Evolutionary conservation across 2,113 vertebrate species (phyloP), one percentile per base, ranked within the genome.

Genomic region (Sapayoa aenigma): DNA sequence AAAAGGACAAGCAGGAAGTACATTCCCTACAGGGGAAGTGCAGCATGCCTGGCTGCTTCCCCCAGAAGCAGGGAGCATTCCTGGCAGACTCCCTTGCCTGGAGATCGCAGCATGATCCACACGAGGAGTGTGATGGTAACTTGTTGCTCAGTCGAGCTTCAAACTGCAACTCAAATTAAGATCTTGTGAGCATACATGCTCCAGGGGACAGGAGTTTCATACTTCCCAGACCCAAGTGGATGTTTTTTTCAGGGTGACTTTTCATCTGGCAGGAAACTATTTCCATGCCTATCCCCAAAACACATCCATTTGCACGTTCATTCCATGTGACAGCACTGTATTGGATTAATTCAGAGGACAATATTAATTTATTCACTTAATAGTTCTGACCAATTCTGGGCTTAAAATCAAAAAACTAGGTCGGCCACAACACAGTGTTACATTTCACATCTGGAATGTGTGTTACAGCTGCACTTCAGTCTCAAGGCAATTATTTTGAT

Each of bases 391-490:
- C 41, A 86, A 2, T 77, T 84, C 65, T 72, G 56, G 9, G 12
- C 77, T 85, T 83, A 76, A 90, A 89, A 85, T 50, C 47, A 76
- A 58, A 92, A 92, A 86, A 86, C 71, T 2, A 75, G 68, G 73
- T 42, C 5, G 0, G 50, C 22, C 1, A 1, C 35, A 83, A 68
- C 16, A 37, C 50, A 59, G 18, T 37, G 37, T 83, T 78, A 84
- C 66, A 82, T 84, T 77, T 79, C 80, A 89, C 95, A 96, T 95
- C 86, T 96, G 92, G 86, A 96, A 88, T 78, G 82, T 30, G 55
- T 13, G 47, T 37, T 95, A 79, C 94, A 93, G 90, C 87, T 93
- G 95, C 58, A 72, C 44, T 82, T 82, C 41, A 72, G 92, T 91
- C 76, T 94, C 90, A 72, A 89, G 60, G 86, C 86, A 96, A 89